Evolutionary conservation across 2,888 invertebrate genomes (phyloP), one percentile per base, ranked within the genome.

Genomic region (Macropis europaea): DNA sequence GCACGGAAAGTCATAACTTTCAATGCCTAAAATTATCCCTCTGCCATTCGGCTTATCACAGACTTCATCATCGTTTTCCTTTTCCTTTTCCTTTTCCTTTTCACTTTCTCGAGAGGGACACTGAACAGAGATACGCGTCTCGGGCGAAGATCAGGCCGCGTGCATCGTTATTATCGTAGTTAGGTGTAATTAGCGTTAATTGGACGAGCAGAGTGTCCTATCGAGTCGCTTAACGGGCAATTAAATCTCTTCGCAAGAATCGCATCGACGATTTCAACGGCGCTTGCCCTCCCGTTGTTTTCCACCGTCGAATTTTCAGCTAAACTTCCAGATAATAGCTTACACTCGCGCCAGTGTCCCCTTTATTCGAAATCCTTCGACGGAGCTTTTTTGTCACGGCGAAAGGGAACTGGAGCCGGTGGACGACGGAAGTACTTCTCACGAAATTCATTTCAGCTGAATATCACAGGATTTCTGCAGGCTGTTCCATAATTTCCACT

Each of bases 161-260:
- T 69, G 53, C 68, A 42, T 64, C 52, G 62, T 79, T 59, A 79
- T 78, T 78, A 59, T 61, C 60, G 54, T 42, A 67, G 50, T 67
- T 79, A 64, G 54, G 57, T 30, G 60, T 80, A 78, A 76, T 78
- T 78, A 78, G 43, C 60, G 80, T 72, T 78, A 78, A 80, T 76
- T 73, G 80, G 48, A 73, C 53, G 63, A 47, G 42, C 34, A 67
- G 59, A 53, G 61, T 34, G 53, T 69, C 56, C 62, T 53, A 60
- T 59, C 61, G 63, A 47, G 50, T 62, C 78, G 76, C 62, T 78
- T 79, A 78, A 78, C 80, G 77, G 63, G 53, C 80, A 76, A 76
- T 78, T 79, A 79, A 79, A 78, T 78, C 80, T 57, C 63, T 67
- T 67, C 64, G 38, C 57, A 43, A 34, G 48, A 72, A 72, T 72